Evolutionary conservation across 53 echinoderm and acorn worm genomes (phyloP).

Genomic region (Crossaster papposus): DNA sequence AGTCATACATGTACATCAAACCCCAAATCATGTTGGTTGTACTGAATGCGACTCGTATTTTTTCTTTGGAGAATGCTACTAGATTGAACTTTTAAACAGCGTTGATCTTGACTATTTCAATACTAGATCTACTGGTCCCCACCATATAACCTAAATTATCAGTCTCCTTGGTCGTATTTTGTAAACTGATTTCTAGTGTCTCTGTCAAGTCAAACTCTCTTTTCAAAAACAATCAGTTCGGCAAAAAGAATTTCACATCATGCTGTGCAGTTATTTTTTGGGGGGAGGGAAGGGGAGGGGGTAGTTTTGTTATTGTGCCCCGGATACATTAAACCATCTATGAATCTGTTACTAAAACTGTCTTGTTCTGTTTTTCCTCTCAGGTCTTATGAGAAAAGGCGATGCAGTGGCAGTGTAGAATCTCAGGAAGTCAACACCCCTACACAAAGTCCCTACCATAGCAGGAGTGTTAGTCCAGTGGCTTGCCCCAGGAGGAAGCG

Average conservation of each 20-base stretch:
- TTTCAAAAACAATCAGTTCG: neutral
- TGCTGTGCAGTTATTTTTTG: too few species aligned
- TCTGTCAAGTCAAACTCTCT: neutral
- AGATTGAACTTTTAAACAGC: neutral
- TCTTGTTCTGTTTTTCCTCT: neutral
- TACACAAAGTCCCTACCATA: conserved; percentile 71
- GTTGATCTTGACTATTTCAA: neutral
- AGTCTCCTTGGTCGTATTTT: neutral
- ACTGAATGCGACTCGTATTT: neutral
- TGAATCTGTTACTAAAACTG: neutral
- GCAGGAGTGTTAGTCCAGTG: conserved; percentile 78
- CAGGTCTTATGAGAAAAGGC: conserved; percentile 77
- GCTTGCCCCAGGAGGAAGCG: conserved; percentile 71
- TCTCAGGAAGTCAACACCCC: conserved; percentile 72
- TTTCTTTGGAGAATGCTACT: neutral
- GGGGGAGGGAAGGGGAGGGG: too few species aligned
- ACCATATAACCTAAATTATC: too few species aligned
- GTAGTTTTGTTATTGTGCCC: neutral
- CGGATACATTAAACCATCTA: neutral
- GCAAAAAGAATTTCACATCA: neutral
- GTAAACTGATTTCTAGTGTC: neutral
- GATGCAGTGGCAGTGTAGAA: conserved; percentile 84
- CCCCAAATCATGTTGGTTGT: neutral
- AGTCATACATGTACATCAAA: neutral
- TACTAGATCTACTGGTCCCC: too few species aligned